Evolutionary conservation across 2,797 vertebrate species (phyloP), one percentile per base, ranked within the genome.

Genomic region (Lagorchestes hirsutus): DNA sequence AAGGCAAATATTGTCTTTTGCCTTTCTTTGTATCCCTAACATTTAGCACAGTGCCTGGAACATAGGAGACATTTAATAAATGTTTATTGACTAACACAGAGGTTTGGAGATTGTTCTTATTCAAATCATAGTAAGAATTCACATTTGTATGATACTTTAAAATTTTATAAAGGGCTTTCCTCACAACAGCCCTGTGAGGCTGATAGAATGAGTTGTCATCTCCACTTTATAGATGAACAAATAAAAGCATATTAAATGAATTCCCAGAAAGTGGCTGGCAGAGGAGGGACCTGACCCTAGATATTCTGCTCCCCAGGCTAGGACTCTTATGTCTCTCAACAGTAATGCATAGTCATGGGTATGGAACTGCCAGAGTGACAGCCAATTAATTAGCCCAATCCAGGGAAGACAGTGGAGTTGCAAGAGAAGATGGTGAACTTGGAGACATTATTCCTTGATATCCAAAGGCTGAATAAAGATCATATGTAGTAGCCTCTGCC

Each of bases 141-240:
- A 40, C 2, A 46, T 82, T 82, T 82, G n/a, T 82, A 82, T 82
- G 40, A 82, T 29, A 5, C n/a, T 82, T 82, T 24, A 82, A 56
- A 40, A 82, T 40, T 82, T 82, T 82, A 24, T n/a, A 82, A 82
- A 82, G 67, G 6, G n/a, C 16, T 82, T 46, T 82, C 18, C 18
- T 82, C 10, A 82, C 1, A 22, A 46, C n/a, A 82, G n/a, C n/a
- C 16, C 67, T 82, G 6, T 82, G 67, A 82, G 67, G n/a, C 18
- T 40, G n/a, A 14, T 40, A 82, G 5, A n/a, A 82, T 46, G 29
- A 82, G 34, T 12, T 14, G 24, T 52, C 52, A 10, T 55, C 67
- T 40, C 91, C 52, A 93, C 55, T 54, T 94, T 93, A 16, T 54
- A 82, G 40, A 92, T 58, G 57, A 92, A 92, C 92, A 96, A 54